Evolutionary conservation across 2,797 vertebrate genomes (phyloP), one percentile per base, ranked within the genome.

Genomic region (Tachyglossus aculeatus): DNA sequence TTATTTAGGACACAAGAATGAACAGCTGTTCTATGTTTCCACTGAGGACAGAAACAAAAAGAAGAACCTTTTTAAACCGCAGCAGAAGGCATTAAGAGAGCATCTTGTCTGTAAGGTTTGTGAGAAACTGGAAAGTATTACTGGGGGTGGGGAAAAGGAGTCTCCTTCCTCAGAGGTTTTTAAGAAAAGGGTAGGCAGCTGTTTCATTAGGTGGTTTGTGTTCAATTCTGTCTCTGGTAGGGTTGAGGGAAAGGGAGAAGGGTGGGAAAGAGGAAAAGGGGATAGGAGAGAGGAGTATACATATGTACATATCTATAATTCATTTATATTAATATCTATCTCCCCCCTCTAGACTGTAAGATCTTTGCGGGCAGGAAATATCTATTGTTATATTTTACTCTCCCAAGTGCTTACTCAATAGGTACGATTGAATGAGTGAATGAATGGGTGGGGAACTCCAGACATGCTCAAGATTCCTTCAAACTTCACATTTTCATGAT

Each of bases 141-240:
- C n/a, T 27, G 2, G 13, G 5, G 9, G 11, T 12, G 43, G 12
- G 18, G 36, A 9, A 40, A 16, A n/a, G n/a, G 7, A 31, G 9
- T 3, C 9, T 19, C 38, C n/a, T 38, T n/a, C n/a, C n/a, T n/a
- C 19, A 22, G 60, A 59, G n/a, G 18, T 62, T 66, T 41, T 34
- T 9, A n/a, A 69, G 51, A 5, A 53, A 45, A 22, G 8, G 22
- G 24, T n/a, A 74, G 18, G 65, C 12, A 52, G 1, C 21, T 59
- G 21, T 48, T 19, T 60, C 60, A 14, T 37, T 24, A 60, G 22
- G 3, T 58, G 13, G 21, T 43, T 65, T 54, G 31, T 52, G 21
- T 39, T n/a, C 25, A 41, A 66, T 69, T 10, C 12, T 79, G 72
- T 70, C 15, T 66, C n/a, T n/a, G n/a, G n/a, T n/a, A n/a, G n/a